Base-by-base conservation (phyloP, 2,113 vertebrate species). In the Perca flavescens region DNA sequence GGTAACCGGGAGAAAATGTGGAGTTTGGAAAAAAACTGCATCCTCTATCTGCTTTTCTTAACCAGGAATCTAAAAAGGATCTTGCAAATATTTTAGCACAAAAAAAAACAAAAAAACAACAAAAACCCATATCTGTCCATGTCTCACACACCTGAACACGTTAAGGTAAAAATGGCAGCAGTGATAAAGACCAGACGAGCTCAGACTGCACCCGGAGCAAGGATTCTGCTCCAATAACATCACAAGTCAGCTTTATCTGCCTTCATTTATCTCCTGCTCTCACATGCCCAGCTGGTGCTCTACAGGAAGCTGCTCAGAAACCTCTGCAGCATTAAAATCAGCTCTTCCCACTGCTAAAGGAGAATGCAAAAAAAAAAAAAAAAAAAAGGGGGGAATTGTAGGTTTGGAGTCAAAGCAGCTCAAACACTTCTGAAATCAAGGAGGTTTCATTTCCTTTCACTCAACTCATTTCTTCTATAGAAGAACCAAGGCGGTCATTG, bases 281-380 rank as follows among this genome's bases (percentile, higher is more conserved):
- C 78, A 57, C 53, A 64, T 52, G 28, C 11, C 46, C 65, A 82
- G 85, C 79, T 83, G 60, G 68, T 73, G 50, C 82, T 68, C 31
- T 21, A 76, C 84, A 91, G 86, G 85, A 92, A 90, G 80, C 77
- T 36, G 64, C 57, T 57, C 62, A 21, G 47, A 84, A 79, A 78
- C 69, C 49, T 69, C 66, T 0, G 72, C 70, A 61, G 88, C 83
- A 89, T 88, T 74, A 86, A 79, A 84, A 91, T 87, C 87, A 86
- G 77, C 28, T 82, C 49, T 64, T 70, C 16, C 47, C 6, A 10
- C 56, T 43, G 52, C 57, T 54, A 36, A 46, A 76, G 57, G 34
- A 71, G 52, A 83, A 79, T 60, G 58, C 43, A n/a, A 47, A 65
- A 49, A 21, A 43, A 47, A 47, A 2, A 21, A n/a, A 47, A 65